phyloP scores from a whole-genome alignment of 2,888 invertebrate genomes.

The Acleris sparsana region DNA sequence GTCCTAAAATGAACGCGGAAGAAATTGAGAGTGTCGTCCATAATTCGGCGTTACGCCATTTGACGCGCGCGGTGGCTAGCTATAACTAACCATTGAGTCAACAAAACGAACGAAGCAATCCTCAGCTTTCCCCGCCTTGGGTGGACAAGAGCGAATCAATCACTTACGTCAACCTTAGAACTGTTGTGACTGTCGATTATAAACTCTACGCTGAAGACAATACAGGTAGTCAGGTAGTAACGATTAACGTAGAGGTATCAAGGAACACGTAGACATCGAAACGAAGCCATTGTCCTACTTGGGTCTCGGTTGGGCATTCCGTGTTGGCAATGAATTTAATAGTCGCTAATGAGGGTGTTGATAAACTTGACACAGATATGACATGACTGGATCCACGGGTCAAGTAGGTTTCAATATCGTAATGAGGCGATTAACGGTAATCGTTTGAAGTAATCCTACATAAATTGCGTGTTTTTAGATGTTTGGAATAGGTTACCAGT shows the following conservation, averaged over 20 bases:
- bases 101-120: slow-evolving; percentile 55
- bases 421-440: slow-evolving; percentile 11
- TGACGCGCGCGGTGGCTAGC: slow-evolving; percentile 52
- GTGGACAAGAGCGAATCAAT: slow-evolving; percentile 58
- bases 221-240: slow-evolving; percentile 42
- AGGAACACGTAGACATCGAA: slow-evolving; percentile 59
- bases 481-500: neutral
- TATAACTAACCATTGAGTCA: slow-evolving; percentile 62
- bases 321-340: slow-evolving; percentile 57
- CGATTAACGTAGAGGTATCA: slow-evolving; percentile 38
- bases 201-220: slow-evolving; percentile 46
- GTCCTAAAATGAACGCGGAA: slow-evolving; percentile 58
- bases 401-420: slow-evolving; percentile 9
- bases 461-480: neutral
- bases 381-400: slow-evolving; percentile 47
- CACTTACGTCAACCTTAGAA: slow-evolving; percentile 49
- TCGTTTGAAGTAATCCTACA: neutral
- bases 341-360: slow-evolving; percentile 52
- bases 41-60: slow-evolving; percentile 66
- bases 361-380: slow-evolving; percentile 40
- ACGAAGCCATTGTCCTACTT: slow-evolving; percentile 59
- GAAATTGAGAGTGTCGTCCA: slow-evolving; percentile 71
- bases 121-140: slow-evolving; percentile 67
- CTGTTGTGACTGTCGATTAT: slow-evolving; percentile 42
- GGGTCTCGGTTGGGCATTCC: slow-evolving; percentile 53